phyloP scores from a whole-genome alignment of 2,888 invertebrate species.

The Helicoverpa assulta region DNA sequence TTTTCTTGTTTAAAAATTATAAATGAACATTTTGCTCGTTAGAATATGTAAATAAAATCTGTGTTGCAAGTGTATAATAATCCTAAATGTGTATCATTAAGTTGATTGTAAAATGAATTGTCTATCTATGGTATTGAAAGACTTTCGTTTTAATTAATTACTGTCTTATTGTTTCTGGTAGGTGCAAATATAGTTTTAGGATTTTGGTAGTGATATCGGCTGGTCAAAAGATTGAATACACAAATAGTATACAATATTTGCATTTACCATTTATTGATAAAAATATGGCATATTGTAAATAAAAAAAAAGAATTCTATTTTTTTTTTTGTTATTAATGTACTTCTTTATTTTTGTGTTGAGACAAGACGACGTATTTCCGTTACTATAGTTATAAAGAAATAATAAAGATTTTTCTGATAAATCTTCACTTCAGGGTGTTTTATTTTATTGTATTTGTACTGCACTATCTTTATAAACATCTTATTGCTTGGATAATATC shows the following conservation, averaged over 20 bases:
- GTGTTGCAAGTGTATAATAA: slow-evolving; percentile 55
- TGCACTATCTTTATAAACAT: too few relatives aligned
- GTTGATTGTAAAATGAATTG: slow-evolving; percentile 75
- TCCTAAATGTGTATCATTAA: slow-evolving; percentile 69
- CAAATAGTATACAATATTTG: slow-evolving; percentile 64
- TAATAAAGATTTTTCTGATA: slow-evolving; percentile 86
- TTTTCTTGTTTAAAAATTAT: not conserved
- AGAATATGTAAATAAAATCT: slow-evolving; percentile 10
- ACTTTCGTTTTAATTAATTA: slow-evolving; percentile 67
- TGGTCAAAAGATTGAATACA: slow-evolving; percentile 63
- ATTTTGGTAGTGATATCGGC: slow-evolving; percentile 62
- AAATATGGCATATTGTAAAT: slow-evolving; percentile 78
- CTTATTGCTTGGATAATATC: too few relatives aligned
- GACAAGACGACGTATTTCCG: slow-evolving; percentile 76
- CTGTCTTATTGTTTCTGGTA: slow-evolving; percentile 59
- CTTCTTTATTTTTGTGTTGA: slow-evolving; percentile 85
- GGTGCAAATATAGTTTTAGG: slow-evolving; percentile 64
- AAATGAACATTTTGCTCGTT: not conserved
- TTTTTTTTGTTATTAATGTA: slow-evolving; percentile 86
- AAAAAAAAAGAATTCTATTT: slow-evolving; percentile 78
- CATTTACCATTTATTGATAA: slow-evolving; percentile 66
- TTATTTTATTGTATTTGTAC: slow-evolving; percentile 27
- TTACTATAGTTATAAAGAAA: slow-evolving; percentile 82
- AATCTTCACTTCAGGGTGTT: slow-evolving; percentile 66
- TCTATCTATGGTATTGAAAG: slow-evolving; percentile 70